Percentiles rank a stretch among this genome's conserved stretches.
phyloP scores from a whole-genome alignment of 2,888 invertebrate genomes.

The Scrobipalpa atriplicella region DNA sequence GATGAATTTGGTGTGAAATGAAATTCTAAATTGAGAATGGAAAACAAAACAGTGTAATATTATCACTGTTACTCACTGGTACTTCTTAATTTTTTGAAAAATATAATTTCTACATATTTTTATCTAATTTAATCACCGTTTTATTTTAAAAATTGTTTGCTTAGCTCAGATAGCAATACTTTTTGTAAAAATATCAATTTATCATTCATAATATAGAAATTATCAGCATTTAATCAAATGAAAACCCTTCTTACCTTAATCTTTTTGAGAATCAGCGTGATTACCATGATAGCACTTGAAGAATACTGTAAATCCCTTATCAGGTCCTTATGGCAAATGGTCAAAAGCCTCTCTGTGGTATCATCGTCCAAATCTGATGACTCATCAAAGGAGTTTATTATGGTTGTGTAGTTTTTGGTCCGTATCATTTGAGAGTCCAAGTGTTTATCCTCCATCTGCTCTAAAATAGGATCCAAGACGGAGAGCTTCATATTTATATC shows the following conservation, averaged over 20 bases:
- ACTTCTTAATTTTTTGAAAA: too few relatives aligned
- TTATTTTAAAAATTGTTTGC: too few relatives aligned
- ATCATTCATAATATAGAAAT: too few relatives aligned
- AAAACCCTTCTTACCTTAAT: constrained; percentile 49
- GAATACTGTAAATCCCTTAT: constrained; percentile 53
- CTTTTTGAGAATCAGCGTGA: constrained; percentile 53
- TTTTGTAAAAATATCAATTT: too few relatives aligned
- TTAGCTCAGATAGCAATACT: too few relatives aligned
- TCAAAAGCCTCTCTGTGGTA: constrained; percentile 49
- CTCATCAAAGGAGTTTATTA: not conserved
- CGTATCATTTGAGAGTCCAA: not conserved
- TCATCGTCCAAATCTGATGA: constrained; percentile 9
- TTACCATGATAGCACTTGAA: constrained; percentile 48
- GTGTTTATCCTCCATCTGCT: constrained; percentile 4
- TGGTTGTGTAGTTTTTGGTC: not conserved
- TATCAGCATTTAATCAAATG: too few relatives aligned
- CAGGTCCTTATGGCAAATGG: constrained; percentile 54
- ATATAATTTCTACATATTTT: too few relatives aligned
- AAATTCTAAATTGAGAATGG: too few relatives aligned
- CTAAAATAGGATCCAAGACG: not conserved
- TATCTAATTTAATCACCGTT: too few relatives aligned
- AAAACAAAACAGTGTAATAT: too few relatives aligned
- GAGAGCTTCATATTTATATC: not conserved
- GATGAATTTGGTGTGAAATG: too few relatives aligned
- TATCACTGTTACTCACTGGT: too few relatives aligned